Base-by-base conservation (phyloP, 2,113 vertebrate genomes). In the Noctilio leporinus region DNA sequence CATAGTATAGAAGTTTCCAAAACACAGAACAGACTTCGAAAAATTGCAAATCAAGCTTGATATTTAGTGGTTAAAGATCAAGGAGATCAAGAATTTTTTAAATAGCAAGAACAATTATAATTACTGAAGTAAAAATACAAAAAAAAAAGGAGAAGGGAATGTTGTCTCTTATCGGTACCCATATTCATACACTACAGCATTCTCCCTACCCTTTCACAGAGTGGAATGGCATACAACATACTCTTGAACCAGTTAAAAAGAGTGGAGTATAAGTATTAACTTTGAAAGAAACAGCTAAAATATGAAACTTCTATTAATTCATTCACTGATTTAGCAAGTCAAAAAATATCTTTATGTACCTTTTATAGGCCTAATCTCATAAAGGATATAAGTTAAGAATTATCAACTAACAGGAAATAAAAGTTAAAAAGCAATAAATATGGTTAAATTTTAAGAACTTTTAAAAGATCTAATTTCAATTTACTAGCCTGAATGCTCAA, bases 381-480 rank as follows among this genome's bases (percentile, higher is more conserved):
- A 35, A 69, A 83, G 83, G 22, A 45, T 33, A 65, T 45, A 89
- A 75, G 22, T 38, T 64, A 84, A 90, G 9, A 86, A 3, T 77
- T 77, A 78, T 75, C 49, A 33, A 33, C 15, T 77, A 72, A 75
- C 0, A 86, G 38, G 8, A 90, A 78, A 86, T 55, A 51, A 73
- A 88, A 77, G 15, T 76, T 59, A 65, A 89, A 80, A 12, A 91
- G 22, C 20, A 95, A 75, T 47, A 90, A 86, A 51, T 94, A 95
- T 49, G 43, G 43, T 40, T 14, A 93, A 91, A 67, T 19, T 64
- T 83, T 57, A 76, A 95, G 40, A 59, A 86, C 4, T 35, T 62
- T 91, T 83, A 89, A 89, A 43, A 86, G 20, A 10, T 30, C 12
- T 87, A 90, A 67, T 78, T 95, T 73, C 10, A 94, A 53, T 75